Base-by-base conservation (phyloP, 2,113 vertebrate species). In the Apteryx owenii region DNA sequence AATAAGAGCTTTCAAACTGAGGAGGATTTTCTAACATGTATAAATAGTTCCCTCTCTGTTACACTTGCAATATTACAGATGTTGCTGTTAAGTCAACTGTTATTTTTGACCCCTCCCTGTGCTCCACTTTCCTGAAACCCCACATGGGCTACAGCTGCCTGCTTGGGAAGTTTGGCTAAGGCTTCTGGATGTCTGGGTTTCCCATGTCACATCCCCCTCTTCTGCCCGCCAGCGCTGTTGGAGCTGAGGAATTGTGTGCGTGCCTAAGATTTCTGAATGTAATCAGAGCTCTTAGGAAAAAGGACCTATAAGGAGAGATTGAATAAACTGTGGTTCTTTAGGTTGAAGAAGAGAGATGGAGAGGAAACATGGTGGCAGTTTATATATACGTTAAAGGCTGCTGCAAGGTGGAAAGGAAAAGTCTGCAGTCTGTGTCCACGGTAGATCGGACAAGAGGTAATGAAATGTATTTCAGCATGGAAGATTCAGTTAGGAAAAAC, bases 161-260 rank as follows among this genome's bases (percentile, higher is more conserved):
- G 40, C 29, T 64, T 68, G 46, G 10, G 40, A 73, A 12, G 31
- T 62, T 81, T 80, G 62, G 25, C 21, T 51, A 51, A 25, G 15
- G 46, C 64, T 86, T 73, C 88, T 56, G 25, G 33, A 16, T 58
- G 60, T 60, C n/a, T 33, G 4, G 12, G 19, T 38, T 84, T 85
- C 12, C 31, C 0, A 0, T 5, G 31, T 56, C 56, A 48, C 26
- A 25, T 46, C 50, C 46, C 70, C 31, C 68, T 66, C 14, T 53
- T 85, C 25, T 70, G 2, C 54, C 44, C 15, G 1, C 38, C 20
- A 4, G 22, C 26, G 8, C 7, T 77, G 3, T 31, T 79, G 42
- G 42, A 94, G 42, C 23, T 56, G 53, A 88, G 51, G 60, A 80
- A 76, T 6, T 51, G 62, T 26, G 18, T 42, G 31, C 26, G 9